Base-by-base conservation (phyloP, 2,113 vertebrate genomes). In the Glaucidium brasilianum region DNA sequence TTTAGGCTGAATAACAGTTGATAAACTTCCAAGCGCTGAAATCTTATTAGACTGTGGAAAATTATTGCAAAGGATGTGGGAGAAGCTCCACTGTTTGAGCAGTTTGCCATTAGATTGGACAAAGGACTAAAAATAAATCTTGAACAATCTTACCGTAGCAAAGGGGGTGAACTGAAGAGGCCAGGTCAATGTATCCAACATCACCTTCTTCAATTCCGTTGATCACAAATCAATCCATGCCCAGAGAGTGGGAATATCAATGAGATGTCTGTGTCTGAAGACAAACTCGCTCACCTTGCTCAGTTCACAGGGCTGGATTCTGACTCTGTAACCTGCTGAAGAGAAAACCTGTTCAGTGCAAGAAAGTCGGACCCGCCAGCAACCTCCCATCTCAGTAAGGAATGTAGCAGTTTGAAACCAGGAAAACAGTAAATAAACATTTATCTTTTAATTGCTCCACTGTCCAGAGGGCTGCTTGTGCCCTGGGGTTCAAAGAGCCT, bases 41-140 rank as follows among this genome's bases (percentile, higher is more conserved):
- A 94, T 96, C 93, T 90, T 55, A 81, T 94, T 94, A 92, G 49
- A 66, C n/a, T 74, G 77, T 75, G 94, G 94, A 97, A 97, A 96
- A 95, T 94, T 94, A 1, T 96, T 96, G 82, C 87, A 62, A 91
- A 84, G 68, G 59, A 92, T 90, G 71, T 90, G 94, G 91, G 50
- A 92, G 96, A 97, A 94, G 80, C 82, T 94, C 56, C 67, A 32
- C 94, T 76, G 20, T 50, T 89, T 14, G 79, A 95, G 59, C 25
- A 96, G 59, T 75, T 87, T 91, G 85, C 69, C 63, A 49, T 49
- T 60, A 79, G 88, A 62, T 71, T 85, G 77, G 85, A 60, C 66
- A 82, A 81, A 82, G 23, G 30, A 56, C 85, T 52, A 43, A 91
- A 92, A 96, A 83, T 77, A 82, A 67, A 53, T 27, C 55, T 77